A percentile compares a stretch with the other conserved stretches of the same genome.
phyloP scores from a whole-genome alignment of 1,140 invertebrate genomes.

The Drosophila pseudoobscura region DNA sequence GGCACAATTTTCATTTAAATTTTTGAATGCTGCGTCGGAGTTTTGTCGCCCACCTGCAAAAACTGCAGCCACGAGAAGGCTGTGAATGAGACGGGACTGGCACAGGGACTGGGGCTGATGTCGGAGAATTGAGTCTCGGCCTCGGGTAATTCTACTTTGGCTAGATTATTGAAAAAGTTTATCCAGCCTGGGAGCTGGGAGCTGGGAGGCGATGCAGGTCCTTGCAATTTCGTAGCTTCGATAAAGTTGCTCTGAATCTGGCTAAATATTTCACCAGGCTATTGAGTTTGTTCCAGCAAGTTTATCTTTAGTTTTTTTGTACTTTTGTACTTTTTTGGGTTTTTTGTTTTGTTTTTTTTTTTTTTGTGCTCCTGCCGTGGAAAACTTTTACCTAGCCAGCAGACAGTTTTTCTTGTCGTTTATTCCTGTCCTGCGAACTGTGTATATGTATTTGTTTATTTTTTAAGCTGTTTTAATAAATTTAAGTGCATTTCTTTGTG shows the following conservation, averaged over 20 bases:
- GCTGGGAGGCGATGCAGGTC: conserved; percentile 9
- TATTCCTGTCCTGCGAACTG: conserved; percentile 20
- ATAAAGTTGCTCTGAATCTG: conserved; percentile 69
- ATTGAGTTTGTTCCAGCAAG: conserved; percentile 69
- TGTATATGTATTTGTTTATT: conserved; percentile 39
- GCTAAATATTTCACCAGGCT: conserved; percentile 73
- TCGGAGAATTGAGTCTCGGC: conserved; percentile 46
- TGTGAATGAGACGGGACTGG: neutral
- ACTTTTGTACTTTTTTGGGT: conserved; percentile 12
- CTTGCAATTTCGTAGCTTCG: conserved; percentile 54
- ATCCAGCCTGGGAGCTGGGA: conserved; percentile 30
- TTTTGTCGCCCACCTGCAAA: conserved; percentile 55
- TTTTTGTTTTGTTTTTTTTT: conserved; percentile 34
- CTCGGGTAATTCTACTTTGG: conserved; percentile 58
- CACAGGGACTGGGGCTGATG: conserved; percentile 9
- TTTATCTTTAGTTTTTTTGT: conserved; percentile 66
- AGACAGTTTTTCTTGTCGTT: conserved; percentile 40
- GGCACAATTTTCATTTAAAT: conserved; percentile 74
- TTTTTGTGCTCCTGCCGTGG: conserved; percentile 46
- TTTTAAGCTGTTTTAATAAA: conserved; percentile 61
- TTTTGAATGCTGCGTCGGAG: conserved; percentile 59
- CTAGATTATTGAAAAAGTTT: conserved; percentile 77
- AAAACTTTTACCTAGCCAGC: conserved; percentile 56
- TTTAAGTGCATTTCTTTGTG: conserved; percentile 69
- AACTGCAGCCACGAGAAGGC: conserved; percentile 37